Conservation (phyloP, 2,797 vertebrate species). For the Nannoperca obscura region DNA sequence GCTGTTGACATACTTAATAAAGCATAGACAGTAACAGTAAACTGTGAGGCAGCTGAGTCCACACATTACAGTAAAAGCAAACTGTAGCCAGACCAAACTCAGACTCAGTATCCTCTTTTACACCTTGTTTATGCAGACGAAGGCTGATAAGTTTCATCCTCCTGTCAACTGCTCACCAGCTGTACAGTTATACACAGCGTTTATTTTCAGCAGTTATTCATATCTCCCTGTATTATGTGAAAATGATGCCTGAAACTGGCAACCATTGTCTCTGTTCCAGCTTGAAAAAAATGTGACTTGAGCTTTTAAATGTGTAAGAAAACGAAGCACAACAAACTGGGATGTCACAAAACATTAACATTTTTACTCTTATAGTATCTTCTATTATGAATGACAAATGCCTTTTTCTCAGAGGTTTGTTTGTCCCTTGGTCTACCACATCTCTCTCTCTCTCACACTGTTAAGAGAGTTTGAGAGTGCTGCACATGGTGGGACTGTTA, state of each 20-base stretch:
- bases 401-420: neutral
- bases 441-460: too few species aligned
- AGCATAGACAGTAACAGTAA: constrained; percentile 12
- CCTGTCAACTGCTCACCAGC: neutral
- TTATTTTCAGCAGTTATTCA: neutral
- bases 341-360: neutral
- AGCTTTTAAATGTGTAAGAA: neutral
- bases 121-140: neutral
- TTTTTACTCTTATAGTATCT: too few species aligned
- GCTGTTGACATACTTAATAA: constrained; percentile 32
- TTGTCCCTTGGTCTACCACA: neutral
- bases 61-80: constrained; percentile 22
- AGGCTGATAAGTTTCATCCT: neutral
- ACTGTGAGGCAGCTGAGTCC: constrained; percentile 50
- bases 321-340: too few species aligned
- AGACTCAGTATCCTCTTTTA: neutral
- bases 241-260: neutral
- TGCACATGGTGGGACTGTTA: too few species aligned
- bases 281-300: neutral
- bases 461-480: too few species aligned
- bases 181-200: too few species aligned
- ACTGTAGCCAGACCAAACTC: constrained; percentile 9
- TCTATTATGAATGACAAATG: neutral
- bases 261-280: too few species aligned
- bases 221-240: neutral